Evolutionary conservation across 2,888 invertebrate genomes (phyloP), one percentile per base, ranked within the genome.

Genomic region (Sipha maydis): DNA sequence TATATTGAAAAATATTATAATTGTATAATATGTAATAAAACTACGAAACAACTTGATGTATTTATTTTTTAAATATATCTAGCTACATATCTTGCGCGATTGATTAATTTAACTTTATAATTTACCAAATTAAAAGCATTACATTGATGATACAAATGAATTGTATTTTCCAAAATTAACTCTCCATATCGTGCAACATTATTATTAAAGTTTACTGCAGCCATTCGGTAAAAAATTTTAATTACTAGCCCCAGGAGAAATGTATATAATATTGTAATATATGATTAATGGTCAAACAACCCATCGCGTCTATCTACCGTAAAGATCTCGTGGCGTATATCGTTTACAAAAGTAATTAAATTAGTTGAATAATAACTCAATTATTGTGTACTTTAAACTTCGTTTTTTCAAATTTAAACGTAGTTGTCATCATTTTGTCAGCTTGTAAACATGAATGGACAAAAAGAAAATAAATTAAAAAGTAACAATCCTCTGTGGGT

Each of bases 281-380:
- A 11, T 48, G 48, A 48, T 48, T 14, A 31, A 28, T 21, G n/a
- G 77, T 77, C 25, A 48, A 85, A 67, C 67, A 67, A 31, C 17
- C 76, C 67, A 41, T 77, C 31, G 25, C 77, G 38, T 31, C 77
- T 69, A 85, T 85, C 41, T 34, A 77, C 34, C 31, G 4, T 69
- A 21, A 48, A 48, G 31, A 85, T 77, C 85, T 85, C 28, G 48
- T 48, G 31, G 41, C 9, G 25, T 41, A 41, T 25, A 67, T 41
- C 31, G 38, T 84, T 56, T 61, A 1, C 41, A 41, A 25, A 31
- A 77, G 61, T 61, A 8, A 76, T 77, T 77, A 77, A 67, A 85
- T 67, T 77, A 85, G 76, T 77, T 77, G 48, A 19, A 82, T 41
- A 77, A 85, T 77, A 17, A 67, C 77, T 76, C 67, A 85, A 77